Evolutionary conservation across 2,888 invertebrate genomes (phyloP).

Genomic region (Octonoba sinensis): DNA sequence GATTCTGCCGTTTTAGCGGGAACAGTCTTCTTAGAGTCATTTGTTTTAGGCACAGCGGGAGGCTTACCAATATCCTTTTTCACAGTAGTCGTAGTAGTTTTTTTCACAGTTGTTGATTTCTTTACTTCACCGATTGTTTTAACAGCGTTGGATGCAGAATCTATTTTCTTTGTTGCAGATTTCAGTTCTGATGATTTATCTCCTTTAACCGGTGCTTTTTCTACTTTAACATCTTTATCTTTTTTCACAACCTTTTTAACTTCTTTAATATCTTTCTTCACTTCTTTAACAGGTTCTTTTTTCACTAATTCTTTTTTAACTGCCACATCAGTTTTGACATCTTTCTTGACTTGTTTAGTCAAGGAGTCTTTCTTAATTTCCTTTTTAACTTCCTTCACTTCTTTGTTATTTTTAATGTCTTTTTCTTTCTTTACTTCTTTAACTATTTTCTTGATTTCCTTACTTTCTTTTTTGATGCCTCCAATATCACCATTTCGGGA

Average conservation of each 20-base stretch:
- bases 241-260: conserved; percentile 37
- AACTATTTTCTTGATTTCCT: conserved; percentile 11
- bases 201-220: not conserved
- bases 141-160: conserved; percentile 1
- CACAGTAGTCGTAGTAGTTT: conserved; percentile 24
- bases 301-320: conserved; percentile 34
- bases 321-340: conserved; percentile 25
- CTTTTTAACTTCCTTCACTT: conserved; percentile 29
- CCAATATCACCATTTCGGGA: conserved; percentile 47
- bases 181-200: conserved; percentile 35
- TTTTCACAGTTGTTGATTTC: conserved; percentile 27
- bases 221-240: conserved; percentile 39
- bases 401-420: conserved; percentile 10
- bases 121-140: conserved; percentile 47
- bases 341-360: conserved; percentile 34
- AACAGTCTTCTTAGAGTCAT: conserved; percentile 35
- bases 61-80: conserved; percentile 49
- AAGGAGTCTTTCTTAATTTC: conserved; percentile 19
- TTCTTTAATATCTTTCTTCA: conserved; percentile 42
- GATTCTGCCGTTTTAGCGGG: conserved; percentile 32
- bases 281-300: conserved; percentile 34
- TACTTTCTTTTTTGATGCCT: conserved; percentile 31
- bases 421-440: conserved; percentile 42
- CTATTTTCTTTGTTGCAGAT: conserved; percentile 30
- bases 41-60: conserved; percentile 19